Percentiles rank a stretch among this genome's conserved stretches.
These are phyloP conservation scores for Idaea biselata DNA, from an alignment of 2,888 invertebrate species.

Conservation along the genomic window DNA sequence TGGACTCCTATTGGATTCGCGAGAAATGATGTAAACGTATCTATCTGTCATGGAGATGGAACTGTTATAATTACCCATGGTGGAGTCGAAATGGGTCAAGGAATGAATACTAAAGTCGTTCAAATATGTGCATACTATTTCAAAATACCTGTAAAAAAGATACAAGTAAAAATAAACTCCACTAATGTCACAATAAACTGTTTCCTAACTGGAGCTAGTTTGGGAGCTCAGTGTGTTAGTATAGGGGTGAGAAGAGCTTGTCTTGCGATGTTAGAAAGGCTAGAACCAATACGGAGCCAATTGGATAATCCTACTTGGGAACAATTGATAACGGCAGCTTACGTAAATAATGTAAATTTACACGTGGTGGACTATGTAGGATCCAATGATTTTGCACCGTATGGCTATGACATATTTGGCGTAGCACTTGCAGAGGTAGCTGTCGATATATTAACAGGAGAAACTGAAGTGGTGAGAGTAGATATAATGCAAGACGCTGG, in stretches of 20 bases:
- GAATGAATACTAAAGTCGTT: constrained; percentile 87
- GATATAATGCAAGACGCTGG: constrained; percentile 85
- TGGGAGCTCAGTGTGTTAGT: constrained; percentile 80
- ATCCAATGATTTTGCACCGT: constrained; percentile 47
- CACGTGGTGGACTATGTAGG: constrained; percentile 44
- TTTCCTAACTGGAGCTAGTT: constrained; percentile 23
- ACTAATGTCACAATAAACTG: constrained; percentile 73
- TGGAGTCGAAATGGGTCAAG: constrained; percentile 90
- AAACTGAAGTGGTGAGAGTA: constrained; percentile 79
- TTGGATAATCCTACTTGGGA: constrained; percentile 69
- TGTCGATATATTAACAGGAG: constrained; percentile 86
- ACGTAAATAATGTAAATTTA: constrained; percentile 44
- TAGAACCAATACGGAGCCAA: constrained; percentile 60
- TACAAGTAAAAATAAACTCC: constrained; percentile 36
- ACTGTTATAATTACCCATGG: constrained; percentile 84
- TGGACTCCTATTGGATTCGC: constrained; percentile 78
- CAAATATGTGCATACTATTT: constrained; percentile 86
- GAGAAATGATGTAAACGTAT: constrained; percentile 70
- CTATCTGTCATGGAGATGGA: constrained; percentile 84
- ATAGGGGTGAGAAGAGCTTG: constrained; percentile 76
- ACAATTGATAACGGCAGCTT: constrained; percentile 71
- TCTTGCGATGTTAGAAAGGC: constrained; percentile 60
- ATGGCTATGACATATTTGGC: constrained; percentile 70
- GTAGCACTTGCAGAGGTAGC: constrained; percentile 83
- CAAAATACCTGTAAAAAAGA: constrained; percentile 81